phyloP scores from a whole-genome alignment of 2,113 vertebrate genomes.

The Hemiprocne comata region DNA sequence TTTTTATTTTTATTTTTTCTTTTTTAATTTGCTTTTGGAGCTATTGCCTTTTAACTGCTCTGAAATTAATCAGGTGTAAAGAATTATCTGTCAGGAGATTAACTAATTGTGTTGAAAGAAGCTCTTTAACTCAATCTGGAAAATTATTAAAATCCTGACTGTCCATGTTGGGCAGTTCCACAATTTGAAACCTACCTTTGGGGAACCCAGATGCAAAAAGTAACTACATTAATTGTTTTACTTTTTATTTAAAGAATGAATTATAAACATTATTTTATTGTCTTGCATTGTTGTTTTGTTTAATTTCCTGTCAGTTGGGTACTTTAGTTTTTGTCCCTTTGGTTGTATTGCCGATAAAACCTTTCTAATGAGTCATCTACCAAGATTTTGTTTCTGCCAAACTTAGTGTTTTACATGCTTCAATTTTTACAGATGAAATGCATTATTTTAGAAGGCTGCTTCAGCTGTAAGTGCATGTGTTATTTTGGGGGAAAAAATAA shows the following conservation, averaged over 20 bases:
- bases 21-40: slow-evolving; percentile 7
- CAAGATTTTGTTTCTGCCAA: not conserved
- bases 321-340: not conserved
- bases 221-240: not conserved
- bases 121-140: not conserved
- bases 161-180: not conserved
- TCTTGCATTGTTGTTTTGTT: not conserved
- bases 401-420: not conserved
- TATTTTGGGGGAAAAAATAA: not conserved
- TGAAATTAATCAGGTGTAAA: slow-evolving; percentile 40
- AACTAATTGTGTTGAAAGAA: slow-evolving; percentile 17
- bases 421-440: not conserved
- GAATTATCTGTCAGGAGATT: slow-evolving; percentile 31
- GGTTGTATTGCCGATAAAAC: not conserved
- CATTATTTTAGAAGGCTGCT: not conserved
- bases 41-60: slow-evolving; percentile 18
- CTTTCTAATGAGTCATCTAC: not conserved
- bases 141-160: slow-evolving; percentile 8
- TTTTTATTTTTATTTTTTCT: not conserved
- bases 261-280: not conserved
- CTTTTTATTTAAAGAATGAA: not conserved
- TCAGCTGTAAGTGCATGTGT: not conserved
- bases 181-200: not conserved
- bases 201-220: not conserved
- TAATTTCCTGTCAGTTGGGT: not conserved